Evolutionary conservation across 1,140 invertebrate species (phyloP).

Genomic region (Archivesica marissinica): DNA sequence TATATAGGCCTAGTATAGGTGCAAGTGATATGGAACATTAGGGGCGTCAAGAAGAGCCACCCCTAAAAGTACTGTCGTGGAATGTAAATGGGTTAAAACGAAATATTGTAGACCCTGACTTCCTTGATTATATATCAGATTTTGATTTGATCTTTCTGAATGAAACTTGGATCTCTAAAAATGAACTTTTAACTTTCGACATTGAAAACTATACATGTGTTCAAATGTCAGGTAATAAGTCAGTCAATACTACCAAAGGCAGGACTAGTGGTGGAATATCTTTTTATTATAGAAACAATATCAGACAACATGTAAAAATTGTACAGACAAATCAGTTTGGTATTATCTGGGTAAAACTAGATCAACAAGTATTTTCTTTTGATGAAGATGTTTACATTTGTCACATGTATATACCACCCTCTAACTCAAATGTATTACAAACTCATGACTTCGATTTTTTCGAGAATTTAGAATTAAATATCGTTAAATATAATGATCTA

Average conservation of each 20-base stretch:
- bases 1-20: too few species aligned
- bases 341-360: not conserved
- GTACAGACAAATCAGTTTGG: not conserved
- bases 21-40: too few species aligned
- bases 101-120: slow-evolving; percentile 7
- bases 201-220: not conserved
- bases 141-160: not conserved
- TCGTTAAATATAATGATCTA: not conserved
- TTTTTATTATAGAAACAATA: not conserved
- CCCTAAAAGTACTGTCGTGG: not conserved
- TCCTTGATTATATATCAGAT: not conserved
- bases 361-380: not conserved
- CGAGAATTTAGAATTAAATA: not conserved
- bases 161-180: slow-evolving; percentile 15
- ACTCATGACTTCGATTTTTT: not conserved
- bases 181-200: not conserved
- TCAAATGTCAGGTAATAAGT: not conserved
- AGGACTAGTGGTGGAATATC: slow-evolving; percentile 16
- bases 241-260: not conserved
- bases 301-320: not conserved
- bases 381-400: slow-evolving; percentile 22
- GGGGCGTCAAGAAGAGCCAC: not conserved
- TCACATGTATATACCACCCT: not conserved
- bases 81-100: not conserved
- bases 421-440: not conserved